A percentile compares a stretch with the other conserved stretches of the same genome.
Conservation (phyloP, 2,888 invertebrate species). For the Drosophila diplacantha region DNA sequence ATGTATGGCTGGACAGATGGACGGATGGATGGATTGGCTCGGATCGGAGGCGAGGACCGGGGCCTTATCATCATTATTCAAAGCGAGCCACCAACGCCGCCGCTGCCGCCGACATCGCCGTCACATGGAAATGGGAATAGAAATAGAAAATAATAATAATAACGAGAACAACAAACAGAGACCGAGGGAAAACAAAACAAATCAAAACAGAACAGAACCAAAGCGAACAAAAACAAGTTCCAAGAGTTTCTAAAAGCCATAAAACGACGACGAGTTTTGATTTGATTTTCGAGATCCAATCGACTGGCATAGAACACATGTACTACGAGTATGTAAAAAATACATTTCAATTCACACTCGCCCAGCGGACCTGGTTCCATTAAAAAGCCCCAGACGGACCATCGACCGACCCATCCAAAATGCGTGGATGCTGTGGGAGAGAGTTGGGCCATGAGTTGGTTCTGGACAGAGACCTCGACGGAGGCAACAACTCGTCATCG, state of each 20-base stretch:
- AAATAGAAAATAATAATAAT: constrained; percentile 67
- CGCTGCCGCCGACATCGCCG: constrained; percentile 35
- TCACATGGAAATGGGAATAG: constrained; percentile 43
- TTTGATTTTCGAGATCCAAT: constrained; percentile 64
- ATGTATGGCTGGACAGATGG: constrained; percentile 9
- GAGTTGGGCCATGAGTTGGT: constrained; percentile 4
- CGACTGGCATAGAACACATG: constrained; percentile 46
- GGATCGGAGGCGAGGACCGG: constrained; percentile 33
- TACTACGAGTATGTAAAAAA: constrained; percentile 50
- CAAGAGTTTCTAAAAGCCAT: constrained; percentile 67
- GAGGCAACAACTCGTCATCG: constrained; percentile 62
- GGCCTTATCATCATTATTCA: constrained; percentile 72
- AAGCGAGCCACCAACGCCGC: constrained; percentile 69
- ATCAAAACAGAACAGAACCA: constrained; percentile 22
- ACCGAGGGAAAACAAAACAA: constrained; percentile 42
- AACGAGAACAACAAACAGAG: constrained; percentile 69
- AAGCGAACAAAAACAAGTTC: constrained; percentile 56
- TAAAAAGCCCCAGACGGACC: constrained; percentile 39
- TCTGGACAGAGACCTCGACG: constrained; percentile 21
- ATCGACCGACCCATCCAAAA: constrained; percentile 26
- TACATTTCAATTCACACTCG: constrained; percentile 70
- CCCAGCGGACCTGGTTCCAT: constrained; percentile 24
- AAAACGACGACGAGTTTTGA: constrained; percentile 68
- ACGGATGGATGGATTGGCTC: constrained; percentile 21
- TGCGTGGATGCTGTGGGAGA: constrained; percentile 42